Evolutionary conservation across 2,888 invertebrate species (phyloP).

Genomic region (Trypoxylon attenuatum): DNA sequence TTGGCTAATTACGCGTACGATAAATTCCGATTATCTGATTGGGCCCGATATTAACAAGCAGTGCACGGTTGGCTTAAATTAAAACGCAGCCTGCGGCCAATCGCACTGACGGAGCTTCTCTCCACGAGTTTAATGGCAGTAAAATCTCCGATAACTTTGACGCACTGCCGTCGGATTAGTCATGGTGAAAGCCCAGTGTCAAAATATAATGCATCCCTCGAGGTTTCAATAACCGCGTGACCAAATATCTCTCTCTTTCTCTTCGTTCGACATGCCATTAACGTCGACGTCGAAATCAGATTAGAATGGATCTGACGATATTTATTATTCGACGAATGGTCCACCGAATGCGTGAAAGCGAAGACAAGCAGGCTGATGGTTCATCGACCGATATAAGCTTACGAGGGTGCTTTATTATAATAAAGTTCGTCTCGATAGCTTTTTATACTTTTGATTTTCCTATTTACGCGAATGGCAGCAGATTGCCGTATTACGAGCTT

Average conservation of each 20-base stretch:
- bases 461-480: too few relatives aligned
- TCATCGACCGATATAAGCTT: too few relatives aligned
- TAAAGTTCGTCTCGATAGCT: too few relatives aligned
- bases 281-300: constrained; percentile 12
- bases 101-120: neutral
- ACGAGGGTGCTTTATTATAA: too few relatives aligned
- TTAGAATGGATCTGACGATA: constrained; percentile 18
- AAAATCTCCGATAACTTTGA: constrained; percentile 23
- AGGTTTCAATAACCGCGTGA: constrained; percentile 14
- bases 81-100: constrained; percentile 26
- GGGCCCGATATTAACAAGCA: constrained; percentile 17
- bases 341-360: too few relatives aligned
- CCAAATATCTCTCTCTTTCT: neutral
- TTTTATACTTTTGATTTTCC: too few relatives aligned
- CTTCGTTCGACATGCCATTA: constrained; percentile 15
- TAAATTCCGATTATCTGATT: constrained; percentile 40
- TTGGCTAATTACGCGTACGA: constrained; percentile 21
- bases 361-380: too few relatives aligned
- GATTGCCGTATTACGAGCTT: too few relatives aligned
- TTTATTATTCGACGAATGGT: constrained; percentile 9
- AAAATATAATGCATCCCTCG: constrained; percentile 16
- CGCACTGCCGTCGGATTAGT: constrained; percentile 22
- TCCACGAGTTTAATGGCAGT: constrained; percentile 8
- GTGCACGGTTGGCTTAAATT: constrained; percentile 11
- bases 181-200: constrained; percentile 26